A percentile compares a stretch with the other conserved stretches of the same genome.
phyloP scores from a whole-genome alignment of 2,888 invertebrate genomes.

The Tyria jacobaeae region DNA sequence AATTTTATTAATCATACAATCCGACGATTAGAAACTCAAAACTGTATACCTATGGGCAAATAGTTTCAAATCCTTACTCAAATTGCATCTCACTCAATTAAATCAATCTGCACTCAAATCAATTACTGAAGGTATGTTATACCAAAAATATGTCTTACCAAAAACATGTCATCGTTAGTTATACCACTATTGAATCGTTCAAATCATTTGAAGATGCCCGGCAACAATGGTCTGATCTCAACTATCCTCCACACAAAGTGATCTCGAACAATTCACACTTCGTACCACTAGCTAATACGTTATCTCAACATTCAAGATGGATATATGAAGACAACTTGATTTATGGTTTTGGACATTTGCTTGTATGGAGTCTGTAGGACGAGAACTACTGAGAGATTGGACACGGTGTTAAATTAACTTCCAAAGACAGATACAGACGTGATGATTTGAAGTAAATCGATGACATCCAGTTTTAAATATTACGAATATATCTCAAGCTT shows the following conservation, averaged over 20 bases:
- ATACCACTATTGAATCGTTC: neutral
- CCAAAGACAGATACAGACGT: neutral
- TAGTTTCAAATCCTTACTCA: neutral
- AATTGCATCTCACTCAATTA: neutral
- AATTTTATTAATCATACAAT: neutral
- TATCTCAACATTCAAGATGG: slow-evolving; percentile 3
- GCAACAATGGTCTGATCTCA: no score
- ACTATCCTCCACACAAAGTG: no score
- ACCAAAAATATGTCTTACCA: no score
- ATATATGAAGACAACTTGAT: slow-evolving; percentile 16
- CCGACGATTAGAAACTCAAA: neutral
- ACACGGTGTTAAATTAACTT: slow-evolving; percentile 8
- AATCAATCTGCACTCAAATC: no score
- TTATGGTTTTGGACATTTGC: neutral
- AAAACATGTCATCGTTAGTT: neutral
- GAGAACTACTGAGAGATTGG: neutral
- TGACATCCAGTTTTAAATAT: slow-evolving; percentile 2
- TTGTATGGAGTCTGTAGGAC: neutral
- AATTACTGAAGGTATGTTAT: neutral
- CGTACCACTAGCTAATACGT: neutral
- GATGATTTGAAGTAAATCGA: slow-evolving; percentile 7
- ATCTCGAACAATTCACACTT: slow-evolving; percentile 2
- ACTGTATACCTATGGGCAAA: neutral
- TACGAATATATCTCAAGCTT: slow-evolving; percentile 6
- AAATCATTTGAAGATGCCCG: neutral